phyloP scores from a whole-genome alignment of 2,888 invertebrate species.

The Stenchaetothrips biformis region DNA sequence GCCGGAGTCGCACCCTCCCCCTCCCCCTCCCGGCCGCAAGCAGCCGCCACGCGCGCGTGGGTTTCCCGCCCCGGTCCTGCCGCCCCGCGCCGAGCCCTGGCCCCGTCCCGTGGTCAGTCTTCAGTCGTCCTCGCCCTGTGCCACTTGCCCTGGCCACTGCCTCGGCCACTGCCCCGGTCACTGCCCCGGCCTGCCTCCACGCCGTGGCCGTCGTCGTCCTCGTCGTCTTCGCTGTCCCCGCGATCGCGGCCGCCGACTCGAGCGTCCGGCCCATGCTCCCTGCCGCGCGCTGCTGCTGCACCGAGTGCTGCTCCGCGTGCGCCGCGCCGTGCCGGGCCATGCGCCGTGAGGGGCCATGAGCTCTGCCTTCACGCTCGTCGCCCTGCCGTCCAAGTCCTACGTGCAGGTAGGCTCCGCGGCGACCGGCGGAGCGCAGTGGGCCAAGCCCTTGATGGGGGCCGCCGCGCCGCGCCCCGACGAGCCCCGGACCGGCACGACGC shows the following conservation, averaged over 20 bases:
- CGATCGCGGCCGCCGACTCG: background rate
- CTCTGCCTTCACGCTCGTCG: conserved; percentile 27
- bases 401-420: background rate
- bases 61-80: background rate
- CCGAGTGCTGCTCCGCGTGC: no score
- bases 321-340: no score
- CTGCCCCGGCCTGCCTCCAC: background rate
- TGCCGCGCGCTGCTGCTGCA: no score
- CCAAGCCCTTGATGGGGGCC: background rate
- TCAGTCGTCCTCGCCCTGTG: background rate
- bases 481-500: background rate
- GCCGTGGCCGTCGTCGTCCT: background rate
- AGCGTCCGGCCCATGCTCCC: no score
- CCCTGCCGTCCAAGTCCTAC: conserved; percentile 29
- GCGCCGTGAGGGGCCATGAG: conserved; percentile 3
- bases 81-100: background rate
- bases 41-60: background rate
- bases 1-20: no score
- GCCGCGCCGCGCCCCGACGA: background rate
- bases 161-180: no score
- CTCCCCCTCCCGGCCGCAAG: background rate
- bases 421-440: no score
- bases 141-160: no score
- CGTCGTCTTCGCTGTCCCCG: background rate
- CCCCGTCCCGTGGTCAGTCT: no score